phyloP scores from a whole-genome alignment of 2,888 invertebrate species.

The Toxonevra muliebris region DNA sequence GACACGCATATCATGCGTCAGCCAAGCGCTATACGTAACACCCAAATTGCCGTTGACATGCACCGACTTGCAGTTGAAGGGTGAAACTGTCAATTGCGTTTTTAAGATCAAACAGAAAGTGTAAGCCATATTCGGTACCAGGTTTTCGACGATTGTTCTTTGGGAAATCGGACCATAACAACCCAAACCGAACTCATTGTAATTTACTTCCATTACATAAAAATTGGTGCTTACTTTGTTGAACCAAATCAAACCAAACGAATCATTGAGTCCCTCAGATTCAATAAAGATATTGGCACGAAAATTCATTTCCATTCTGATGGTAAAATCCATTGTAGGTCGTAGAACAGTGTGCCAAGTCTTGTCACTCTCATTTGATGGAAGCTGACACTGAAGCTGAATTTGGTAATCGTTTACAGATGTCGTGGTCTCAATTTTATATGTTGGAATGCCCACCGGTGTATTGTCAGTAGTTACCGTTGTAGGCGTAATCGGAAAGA shows the following conservation, averaged over 20 bases:
- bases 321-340: conserved; percentile 42
- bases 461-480: conserved; percentile 6
- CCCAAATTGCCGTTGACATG: conserved; percentile 45
- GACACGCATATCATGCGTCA: conserved; percentile 43
- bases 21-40: conserved; percentile 44
- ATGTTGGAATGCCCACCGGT: no score
- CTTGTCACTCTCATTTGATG: not conserved
- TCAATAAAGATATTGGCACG: conserved; percentile 40
- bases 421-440: conserved; percentile 3
- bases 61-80: conserved; percentile 56
- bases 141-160: conserved; percentile 43
- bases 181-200: conserved; percentile 53
- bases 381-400: conserved; percentile 37
- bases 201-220: conserved; percentile 48
- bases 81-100: conserved; percentile 46
- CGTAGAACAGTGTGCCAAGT: conserved; percentile 31
- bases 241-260: conserved; percentile 55
- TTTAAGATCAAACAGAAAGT: conserved; percentile 54
- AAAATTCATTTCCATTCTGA: conserved; percentile 8
- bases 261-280: conserved; percentile 17
- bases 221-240: conserved; percentile 50
- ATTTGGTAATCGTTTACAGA: conserved; percentile 6
- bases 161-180: conserved; percentile 47
- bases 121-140: conserved; percentile 51
- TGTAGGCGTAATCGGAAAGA: not conserved